Evolutionary conservation across 2,113 vertebrate species (phyloP).

Genomic region (Atractosteus spatula): DNA sequence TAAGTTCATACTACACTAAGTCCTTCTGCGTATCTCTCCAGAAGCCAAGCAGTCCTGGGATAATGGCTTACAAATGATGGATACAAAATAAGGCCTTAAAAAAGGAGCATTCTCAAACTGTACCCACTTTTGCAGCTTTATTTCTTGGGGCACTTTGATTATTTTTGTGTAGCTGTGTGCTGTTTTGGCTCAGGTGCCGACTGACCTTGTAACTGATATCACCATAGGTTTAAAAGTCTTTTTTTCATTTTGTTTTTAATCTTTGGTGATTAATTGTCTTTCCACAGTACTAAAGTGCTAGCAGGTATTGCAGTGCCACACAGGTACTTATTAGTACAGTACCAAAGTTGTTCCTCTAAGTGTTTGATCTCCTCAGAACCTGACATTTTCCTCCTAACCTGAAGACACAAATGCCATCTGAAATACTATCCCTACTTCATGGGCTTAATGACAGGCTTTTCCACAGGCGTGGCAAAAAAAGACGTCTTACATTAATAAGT

Average conservation of each 20-base stretch:
- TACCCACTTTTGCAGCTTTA: not conserved
- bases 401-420: constrained; percentile 31
- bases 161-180: not conserved
- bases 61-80: too few species aligned
- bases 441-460: constrained; percentile 29
- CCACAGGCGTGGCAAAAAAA: constrained; percentile 56
- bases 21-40: too few species aligned
- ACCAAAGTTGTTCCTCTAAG: constrained; percentile 44
- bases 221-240: constrained; percentile 24
- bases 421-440: constrained; percentile 42
- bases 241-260: constrained; percentile 36
- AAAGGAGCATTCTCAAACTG: too few species aligned
- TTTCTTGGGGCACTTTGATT: not conserved
- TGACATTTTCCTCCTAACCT: constrained; percentile 25
- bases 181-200: constrained; percentile 22
- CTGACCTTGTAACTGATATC: constrained; percentile 19
- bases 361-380: constrained; percentile 37
- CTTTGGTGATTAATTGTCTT: constrained; percentile 48
- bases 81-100: too few species aligned
- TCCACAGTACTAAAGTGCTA: constrained; percentile 39
- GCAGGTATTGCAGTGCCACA: constrained; percentile 40
- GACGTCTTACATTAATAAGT: not conserved
- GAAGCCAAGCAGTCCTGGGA: too few species aligned
- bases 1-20: too few species aligned
- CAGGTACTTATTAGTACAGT: constrained; percentile 58